A percentile compares a stretch with the other conserved stretches of the same genome.
Conservation (phyloP, 2,888 invertebrate genomes). For the Drosophila rubida region DNA sequence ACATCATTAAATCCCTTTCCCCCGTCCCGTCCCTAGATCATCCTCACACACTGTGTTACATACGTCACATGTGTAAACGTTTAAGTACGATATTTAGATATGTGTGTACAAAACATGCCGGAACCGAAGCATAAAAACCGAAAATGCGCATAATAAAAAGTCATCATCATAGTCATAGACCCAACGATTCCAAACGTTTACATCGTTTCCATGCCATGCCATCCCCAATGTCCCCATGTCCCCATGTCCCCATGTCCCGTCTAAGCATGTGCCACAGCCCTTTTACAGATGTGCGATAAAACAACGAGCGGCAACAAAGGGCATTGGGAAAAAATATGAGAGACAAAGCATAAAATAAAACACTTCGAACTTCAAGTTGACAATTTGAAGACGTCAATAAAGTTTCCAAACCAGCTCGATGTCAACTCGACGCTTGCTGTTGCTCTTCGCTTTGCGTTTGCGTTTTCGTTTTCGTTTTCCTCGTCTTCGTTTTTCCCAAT, state of each 20-base stretch:
- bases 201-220: conserved; percentile 8
- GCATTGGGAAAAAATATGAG: conserved; percentile 68
- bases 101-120: conserved; percentile 77
- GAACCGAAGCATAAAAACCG: conserved; percentile 75
- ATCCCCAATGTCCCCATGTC: neutral
- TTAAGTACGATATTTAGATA: conserved; percentile 77
- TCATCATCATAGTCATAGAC: conserved; percentile 64
- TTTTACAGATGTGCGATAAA: conserved; percentile 78
- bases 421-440: conserved; percentile 30
- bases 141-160: conserved; percentile 77
- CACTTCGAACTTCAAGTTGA: conserved; percentile 74
- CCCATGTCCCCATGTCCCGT: too few species aligned
- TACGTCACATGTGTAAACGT: conserved; percentile 67
- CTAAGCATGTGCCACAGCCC: conserved; percentile 49
- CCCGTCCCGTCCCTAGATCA: conserved; percentile 32
- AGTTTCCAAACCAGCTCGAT: conserved; percentile 63
- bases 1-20: conserved; percentile 66
- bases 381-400: conserved; percentile 79
- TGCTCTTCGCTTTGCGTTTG: conserved; percentile 22
- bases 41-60: conserved; percentile 12
- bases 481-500: conserved; percentile 68
- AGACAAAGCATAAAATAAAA: conserved; percentile 79
- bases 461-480: conserved; percentile 51
- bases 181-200: conserved; percentile 10
- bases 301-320: conserved; percentile 56